phyloP scores from a whole-genome alignment of 2,113 vertebrate genomes.

The Puffinus mauretanicus region DNA sequence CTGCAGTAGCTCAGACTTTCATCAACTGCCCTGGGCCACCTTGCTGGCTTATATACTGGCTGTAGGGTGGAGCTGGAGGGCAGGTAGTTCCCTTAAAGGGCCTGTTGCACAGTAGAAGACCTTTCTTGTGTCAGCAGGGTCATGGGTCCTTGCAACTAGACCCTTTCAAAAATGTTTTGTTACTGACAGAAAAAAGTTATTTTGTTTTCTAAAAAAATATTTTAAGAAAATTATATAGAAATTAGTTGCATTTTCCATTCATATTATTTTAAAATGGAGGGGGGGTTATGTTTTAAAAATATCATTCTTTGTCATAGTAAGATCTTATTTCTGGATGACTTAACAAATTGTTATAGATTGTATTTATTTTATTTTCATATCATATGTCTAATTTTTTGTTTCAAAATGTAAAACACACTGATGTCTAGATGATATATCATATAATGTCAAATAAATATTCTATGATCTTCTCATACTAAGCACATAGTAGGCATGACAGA shows the following conservation, averaged over 20 bases:
- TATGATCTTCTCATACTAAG: background rate
- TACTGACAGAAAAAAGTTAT: background rate
- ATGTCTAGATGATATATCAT: background rate
- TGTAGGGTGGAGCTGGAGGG: background rate
- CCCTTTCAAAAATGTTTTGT: background rate
- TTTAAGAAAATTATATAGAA: background rate
- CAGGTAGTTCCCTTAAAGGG: background rate
- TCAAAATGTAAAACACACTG: background rate
- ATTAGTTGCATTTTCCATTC: background rate
- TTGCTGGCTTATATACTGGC: background rate
- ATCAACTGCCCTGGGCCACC: fast-evolving
- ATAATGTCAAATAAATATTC: background rate
- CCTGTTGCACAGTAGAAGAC: background rate
- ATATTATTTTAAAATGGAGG: background rate
- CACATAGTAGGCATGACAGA: background rate
- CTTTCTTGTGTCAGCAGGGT: background rate
- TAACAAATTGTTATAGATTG: background rate
- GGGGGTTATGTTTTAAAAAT: background rate
- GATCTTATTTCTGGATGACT: background rate
- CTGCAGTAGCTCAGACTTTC: fast-evolving
- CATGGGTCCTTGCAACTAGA: background rate
- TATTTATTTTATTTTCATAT: background rate
- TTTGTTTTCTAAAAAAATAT: background rate
- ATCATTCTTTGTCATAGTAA: background rate
- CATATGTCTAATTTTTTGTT: background rate